These are phyloP conservation scores for Luscinia luscinia DNA, from an alignment of 2,797 vertebrate species.

Conservation along the genomic window DNA sequence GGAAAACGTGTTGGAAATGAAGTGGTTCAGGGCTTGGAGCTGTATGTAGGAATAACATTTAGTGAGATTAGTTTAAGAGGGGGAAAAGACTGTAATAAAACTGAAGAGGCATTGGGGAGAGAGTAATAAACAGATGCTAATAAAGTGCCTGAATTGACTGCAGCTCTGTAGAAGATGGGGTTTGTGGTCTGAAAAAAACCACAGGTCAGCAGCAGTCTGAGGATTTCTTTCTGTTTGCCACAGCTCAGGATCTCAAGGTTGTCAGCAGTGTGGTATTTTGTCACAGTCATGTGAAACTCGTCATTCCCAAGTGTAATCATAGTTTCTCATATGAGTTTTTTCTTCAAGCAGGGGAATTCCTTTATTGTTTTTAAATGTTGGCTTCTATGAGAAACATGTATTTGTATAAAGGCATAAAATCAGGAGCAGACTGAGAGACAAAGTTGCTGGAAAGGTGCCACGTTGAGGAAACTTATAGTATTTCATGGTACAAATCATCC, in stretches of 20 bases:
- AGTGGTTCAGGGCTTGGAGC: constrained; percentile 2
- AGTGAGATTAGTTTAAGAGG: neutral
- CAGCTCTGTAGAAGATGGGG: neutral
- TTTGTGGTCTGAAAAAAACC: neutral
- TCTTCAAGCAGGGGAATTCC: constrained; percentile 42
- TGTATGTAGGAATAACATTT: neutral
- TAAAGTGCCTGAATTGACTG: neutral
- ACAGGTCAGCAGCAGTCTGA: neutral
- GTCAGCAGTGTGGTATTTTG: neutral
- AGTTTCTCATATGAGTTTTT: constrained; percentile 22
- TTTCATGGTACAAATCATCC: constrained; percentile 32
- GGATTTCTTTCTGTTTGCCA: neutral
- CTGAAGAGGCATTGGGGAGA: neutral
- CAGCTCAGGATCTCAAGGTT: neutral
- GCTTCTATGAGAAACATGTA: neutral
- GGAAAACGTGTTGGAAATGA: neutral
- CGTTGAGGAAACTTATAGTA: neutral
- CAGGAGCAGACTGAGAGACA: constrained; percentile 3
- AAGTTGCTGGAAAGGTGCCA: constrained; percentile 46
- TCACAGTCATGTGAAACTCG: constrained; percentile 15
- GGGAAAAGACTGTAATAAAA: neutral
- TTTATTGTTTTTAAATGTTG: constrained; percentile 45
- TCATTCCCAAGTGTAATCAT: constrained; percentile 16
- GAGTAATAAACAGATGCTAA: neutral
- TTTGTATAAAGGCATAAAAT: constrained; percentile 37